Evolutionary conservation across 2,888 invertebrate genomes (phyloP).

Genomic region (Metellina segmentata): DNA sequence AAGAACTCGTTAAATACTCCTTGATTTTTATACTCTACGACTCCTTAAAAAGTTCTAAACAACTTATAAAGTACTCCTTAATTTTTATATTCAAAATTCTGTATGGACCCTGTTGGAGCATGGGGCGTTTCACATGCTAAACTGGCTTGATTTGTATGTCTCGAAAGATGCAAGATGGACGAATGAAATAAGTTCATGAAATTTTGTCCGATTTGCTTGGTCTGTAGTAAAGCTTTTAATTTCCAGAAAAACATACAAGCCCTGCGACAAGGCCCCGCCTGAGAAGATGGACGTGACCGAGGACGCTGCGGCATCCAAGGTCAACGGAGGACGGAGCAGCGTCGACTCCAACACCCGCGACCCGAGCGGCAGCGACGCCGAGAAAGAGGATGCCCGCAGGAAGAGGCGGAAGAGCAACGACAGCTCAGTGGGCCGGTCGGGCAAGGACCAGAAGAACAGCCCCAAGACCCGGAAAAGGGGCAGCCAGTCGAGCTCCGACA

Average conservation of each 20-base stretch:
- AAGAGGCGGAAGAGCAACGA: slow-evolving; percentile 78
- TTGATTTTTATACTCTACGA: too few relatives aligned
- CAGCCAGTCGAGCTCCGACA: slow-evolving; percentile 69
- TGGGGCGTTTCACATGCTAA: too few relatives aligned
- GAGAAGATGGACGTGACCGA: slow-evolving; percentile 61
- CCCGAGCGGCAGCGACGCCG: slow-evolving; percentile 72
- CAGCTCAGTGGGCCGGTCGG: slow-evolving; percentile 44
- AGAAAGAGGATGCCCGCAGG: slow-evolving; percentile 77
- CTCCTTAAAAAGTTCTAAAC: too few relatives aligned
- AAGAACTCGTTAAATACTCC: too few relatives aligned
- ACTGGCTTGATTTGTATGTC: too few relatives aligned
- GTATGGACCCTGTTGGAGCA: too few relatives aligned
- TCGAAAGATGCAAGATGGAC: too few relatives aligned
- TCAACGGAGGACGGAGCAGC: slow-evolving; percentile 58
- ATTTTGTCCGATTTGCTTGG: too few relatives aligned
- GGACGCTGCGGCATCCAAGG: slow-evolving; percentile 37
- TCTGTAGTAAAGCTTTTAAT: too few relatives aligned
- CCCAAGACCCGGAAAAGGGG: slow-evolving; percentile 60
- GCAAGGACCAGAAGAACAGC: slow-evolving; percentile 41
- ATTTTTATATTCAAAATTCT: too few relatives aligned
- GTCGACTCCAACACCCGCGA: slow-evolving; percentile 57
- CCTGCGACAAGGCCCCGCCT: slow-evolving; percentile 9
- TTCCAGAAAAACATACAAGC: neutral
- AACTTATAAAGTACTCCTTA: too few relatives aligned
- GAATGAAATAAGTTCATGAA: neutral